Base-by-base conservation (phyloP, 1,140 invertebrate species). In the Macrobrachium nipponense region DNA sequence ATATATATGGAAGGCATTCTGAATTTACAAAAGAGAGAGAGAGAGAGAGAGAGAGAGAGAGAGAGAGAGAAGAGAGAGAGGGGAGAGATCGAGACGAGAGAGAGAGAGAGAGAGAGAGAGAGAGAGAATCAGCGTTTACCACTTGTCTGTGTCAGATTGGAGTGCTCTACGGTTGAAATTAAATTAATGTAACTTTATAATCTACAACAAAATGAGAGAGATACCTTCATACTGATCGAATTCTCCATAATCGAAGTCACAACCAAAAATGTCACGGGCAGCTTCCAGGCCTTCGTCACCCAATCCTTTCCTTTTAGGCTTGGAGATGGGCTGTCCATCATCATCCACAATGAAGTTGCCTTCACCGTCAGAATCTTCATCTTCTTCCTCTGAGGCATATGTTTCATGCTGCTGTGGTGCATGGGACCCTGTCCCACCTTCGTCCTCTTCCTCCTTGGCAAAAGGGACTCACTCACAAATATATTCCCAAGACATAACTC, bases 231-330 rank as follows among this genome's bases (percentile, higher is more conserved):
- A 89, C 20, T 89, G 88, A 27, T 89, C 88, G 79, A 89, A 89
- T 23, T 89, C 88, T 66, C 98, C 97, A 91, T 96, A 99, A 91
- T 99, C 98, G 92, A 99, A 99, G 91, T 99, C 97, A 27, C 99
- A 98, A 82, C 98, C 99, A 92, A 99, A 99, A 89, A 99, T 99
- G 90, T 99, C 98, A 92, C 99, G 98, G 79, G 98, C 98, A 92
- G 99, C 97, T 94, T 99, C 98, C 44, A 99, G 92, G 0, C 97
- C 96, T 8, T 96, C 95, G 93, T 99, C 97, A 76, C 95, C 95
- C 90, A 97, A 98, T 87, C 90, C 89, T 23, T 94, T 96, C 90
- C 95, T 96, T 75, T 96, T 94, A 89, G 95, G 95, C 87, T 96
- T 96, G 20, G 95, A 94, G 81, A 99, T 97, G 0, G 98, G 97